A percentile compares a stretch with the other conserved stretches of the same genome.
Evolutionary conservation across 2,113 vertebrate genomes (phyloP).

Genomic region (Marmota flaviventris): DNA sequence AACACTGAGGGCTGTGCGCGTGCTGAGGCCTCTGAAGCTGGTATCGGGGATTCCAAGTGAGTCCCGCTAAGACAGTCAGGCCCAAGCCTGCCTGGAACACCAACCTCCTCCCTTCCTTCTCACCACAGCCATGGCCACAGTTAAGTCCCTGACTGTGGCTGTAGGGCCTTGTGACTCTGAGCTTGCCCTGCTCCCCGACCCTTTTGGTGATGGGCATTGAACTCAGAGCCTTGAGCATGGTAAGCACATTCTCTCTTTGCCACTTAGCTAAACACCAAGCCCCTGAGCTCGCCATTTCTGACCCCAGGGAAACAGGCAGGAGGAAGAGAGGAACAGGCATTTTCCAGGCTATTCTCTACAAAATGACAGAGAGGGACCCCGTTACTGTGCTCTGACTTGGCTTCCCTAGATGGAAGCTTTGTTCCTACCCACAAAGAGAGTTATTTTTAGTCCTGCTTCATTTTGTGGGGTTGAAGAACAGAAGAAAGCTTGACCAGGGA

Average conservation of each 20-base stretch:
- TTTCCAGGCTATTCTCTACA: neutral
- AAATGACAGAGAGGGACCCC: neutral
- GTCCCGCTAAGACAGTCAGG: conserved; percentile 55
- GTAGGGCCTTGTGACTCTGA: neutral
- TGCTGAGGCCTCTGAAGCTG: conserved; percentile 96
- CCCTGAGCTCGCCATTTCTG: neutral
- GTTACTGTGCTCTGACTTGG: neutral
- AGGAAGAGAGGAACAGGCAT: neutral
- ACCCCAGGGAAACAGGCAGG: neutral
- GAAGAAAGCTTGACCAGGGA: neutral
- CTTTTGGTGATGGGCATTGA: neutral
- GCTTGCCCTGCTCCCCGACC: neutral
- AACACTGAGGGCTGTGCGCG: conserved; percentile 95
- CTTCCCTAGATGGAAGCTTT: neutral
- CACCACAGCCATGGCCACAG: neutral
- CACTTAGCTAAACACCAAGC: neutral
- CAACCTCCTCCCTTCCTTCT: rapidly evolving
- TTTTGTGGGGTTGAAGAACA: neutral
- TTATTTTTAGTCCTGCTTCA: neutral
- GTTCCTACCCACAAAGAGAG: neutral
- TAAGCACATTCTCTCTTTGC: neutral
- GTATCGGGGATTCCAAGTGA: conserved; percentile 99
- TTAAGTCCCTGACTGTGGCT: neutral
- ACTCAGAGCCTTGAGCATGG: neutral
- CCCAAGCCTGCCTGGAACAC: neutral